These are phyloP conservation scores for Chaitophorus viminalis DNA, from an alignment of 2,888 invertebrate species.

Conservation along the genomic window DNA sequence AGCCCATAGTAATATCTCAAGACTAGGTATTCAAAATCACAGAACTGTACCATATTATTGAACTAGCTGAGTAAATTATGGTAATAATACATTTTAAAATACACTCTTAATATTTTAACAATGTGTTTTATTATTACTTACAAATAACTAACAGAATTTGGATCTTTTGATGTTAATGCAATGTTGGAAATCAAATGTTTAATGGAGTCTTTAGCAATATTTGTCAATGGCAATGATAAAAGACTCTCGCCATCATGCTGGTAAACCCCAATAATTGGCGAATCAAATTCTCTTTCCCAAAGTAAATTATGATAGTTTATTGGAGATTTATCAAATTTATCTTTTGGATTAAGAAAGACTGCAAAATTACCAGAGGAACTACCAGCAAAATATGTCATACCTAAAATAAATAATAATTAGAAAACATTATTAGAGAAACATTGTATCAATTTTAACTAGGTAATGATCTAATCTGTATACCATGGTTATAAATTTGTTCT, in stretches of 20 bases:
- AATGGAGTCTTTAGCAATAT: conserved; percentile 87
- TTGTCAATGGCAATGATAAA: conserved; percentile 86
- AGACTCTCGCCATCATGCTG: conserved; percentile 80
- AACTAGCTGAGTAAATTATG: too few species aligned
- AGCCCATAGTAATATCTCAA: background rate
- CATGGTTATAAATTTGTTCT: conserved; percentile 82
- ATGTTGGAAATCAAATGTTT: conserved; percentile 52
- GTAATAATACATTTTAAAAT: too few species aligned
- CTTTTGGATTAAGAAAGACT: conserved; percentile 76
- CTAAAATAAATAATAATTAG: conserved; percentile 69
- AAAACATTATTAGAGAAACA: conserved; percentile 45
- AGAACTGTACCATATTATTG: background rate
- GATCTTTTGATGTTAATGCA: conserved; percentile 49
- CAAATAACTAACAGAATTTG: conserved; percentile 58
- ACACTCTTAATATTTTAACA: background rate
- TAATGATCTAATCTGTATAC: conserved; percentile 69
- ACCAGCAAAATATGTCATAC: conserved; percentile 87
- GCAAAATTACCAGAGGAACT: conserved; percentile 88
- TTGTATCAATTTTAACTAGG: conserved; percentile 24
- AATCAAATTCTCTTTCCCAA: conserved; percentile 88
- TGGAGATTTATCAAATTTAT: conserved; percentile 38
- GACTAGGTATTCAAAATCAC: background rate
- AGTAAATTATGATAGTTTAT: conserved; percentile 76
- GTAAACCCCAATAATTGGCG: conserved; percentile 92
- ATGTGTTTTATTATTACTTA: conserved; percentile 33